Conservation (phyloP, 2,797 vertebrate species). For the Gorsachius magnificus region DNA sequence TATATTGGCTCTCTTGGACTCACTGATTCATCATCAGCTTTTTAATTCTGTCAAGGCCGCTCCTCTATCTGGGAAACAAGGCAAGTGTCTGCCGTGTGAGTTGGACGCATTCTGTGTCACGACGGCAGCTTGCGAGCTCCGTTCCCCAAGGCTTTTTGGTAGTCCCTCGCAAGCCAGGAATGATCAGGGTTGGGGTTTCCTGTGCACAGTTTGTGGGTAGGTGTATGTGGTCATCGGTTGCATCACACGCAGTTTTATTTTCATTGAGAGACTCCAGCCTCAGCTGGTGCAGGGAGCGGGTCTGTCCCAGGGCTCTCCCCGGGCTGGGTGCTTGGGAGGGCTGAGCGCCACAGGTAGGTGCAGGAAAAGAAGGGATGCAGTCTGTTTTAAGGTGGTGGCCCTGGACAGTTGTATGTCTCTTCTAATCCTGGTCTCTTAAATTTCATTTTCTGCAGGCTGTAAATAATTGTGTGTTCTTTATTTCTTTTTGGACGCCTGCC, state of each 20-base stretch:
- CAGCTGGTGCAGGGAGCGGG: fast-evolving
- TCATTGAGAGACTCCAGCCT: no score
- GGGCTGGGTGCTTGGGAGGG: not conserved
- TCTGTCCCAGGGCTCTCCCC: not conserved
- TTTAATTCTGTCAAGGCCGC: not conserved
- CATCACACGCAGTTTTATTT: fast-evolving
- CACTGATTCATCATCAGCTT: not conserved
- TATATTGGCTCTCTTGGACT: not conserved
- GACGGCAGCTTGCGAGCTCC: not conserved
- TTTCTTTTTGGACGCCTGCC: not conserved
- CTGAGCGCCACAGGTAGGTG: not conserved
- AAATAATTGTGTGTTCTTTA: not conserved
- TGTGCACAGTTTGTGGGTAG: fast-evolving
- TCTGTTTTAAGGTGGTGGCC: not conserved
- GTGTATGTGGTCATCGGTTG: not conserved
- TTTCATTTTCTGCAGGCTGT: not conserved
- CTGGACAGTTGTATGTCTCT: not conserved
- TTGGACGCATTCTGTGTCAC: fast-evolving
- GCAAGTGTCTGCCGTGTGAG: fast-evolving
- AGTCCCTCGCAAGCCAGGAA: fast-evolving
- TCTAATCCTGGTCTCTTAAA: not conserved
- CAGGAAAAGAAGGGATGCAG: not conserved
- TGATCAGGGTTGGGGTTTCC: not conserved
- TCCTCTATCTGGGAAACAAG: not conserved
- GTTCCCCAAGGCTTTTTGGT: not conserved